Base-by-base conservation (phyloP, 2,888 invertebrate species). In the Saturnia japonica region DNA sequence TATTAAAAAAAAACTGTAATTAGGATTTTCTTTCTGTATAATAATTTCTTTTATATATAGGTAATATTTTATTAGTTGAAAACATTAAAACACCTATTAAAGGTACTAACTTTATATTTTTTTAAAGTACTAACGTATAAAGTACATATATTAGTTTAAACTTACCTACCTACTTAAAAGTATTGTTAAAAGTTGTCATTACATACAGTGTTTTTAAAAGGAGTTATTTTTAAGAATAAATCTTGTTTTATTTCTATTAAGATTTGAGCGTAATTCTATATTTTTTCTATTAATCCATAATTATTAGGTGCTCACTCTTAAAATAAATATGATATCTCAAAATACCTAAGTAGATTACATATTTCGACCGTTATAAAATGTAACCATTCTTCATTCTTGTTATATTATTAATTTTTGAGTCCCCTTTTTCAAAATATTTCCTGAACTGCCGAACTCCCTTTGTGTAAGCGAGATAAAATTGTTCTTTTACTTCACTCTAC, bases 361-460 rank as follows among this genome's bases (percentile, higher is more conserved):
- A 2, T 47, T 19, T 19, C n/a, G n/a, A n/a, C 54, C 7, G 19
- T 22, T 22, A 54, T 11, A 54, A 54, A 62, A 68, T 40, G 71
- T 76, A 75, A 79, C 85, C 87, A 84, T 85, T 76, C 80, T 71
- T 47, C 42, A 8, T 85, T 76, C 80, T 71, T 47, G 40, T 9
- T 51, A 60, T 62, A 64, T 64, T 84, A 85, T 78, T 81, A 85
- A 89, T 85, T 86, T 88, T 88, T 85, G 86, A 87, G 89, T 89
- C 90, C 92, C 92, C 91, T 88, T 85, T 88, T 87, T 85, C 82
- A 91, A 88, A 85, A 84, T 64, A 85, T 87, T 86, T 87, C 86
- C 85, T 83, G 85, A 84, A 84, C 84, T 78, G 79, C 78, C 79
- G 81, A 79, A 80, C 81, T 80, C 79, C 79, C 74, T 76, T 74